These are phyloP conservation scores for Chiridota heheva DNA, from an alignment of 35 echinoderm and acorn worm species.

Conservation along the genomic window DNA sequence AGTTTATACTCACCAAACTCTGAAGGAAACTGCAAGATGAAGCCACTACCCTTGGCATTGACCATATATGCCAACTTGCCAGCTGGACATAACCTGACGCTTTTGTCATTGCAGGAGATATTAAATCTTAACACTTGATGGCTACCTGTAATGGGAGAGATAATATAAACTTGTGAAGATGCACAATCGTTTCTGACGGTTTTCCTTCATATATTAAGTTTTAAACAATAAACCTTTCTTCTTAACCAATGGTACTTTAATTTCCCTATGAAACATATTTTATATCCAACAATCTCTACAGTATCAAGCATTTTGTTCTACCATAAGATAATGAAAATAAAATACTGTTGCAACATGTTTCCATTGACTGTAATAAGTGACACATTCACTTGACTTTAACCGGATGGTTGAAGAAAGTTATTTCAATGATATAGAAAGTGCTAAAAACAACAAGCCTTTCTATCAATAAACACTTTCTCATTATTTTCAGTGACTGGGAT, in stretches of 20 bases:
- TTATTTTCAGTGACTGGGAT: no score
- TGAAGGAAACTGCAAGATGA: slow-evolving; percentile 84
- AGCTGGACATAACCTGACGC: slow-evolving; percentile 52
- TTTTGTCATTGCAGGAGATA: slow-evolving; percentile 23
- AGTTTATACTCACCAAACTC: slow-evolving; percentile 77
- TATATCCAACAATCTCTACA: background rate
- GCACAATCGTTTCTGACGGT: background rate
- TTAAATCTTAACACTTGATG: slow-evolving; percentile 69
- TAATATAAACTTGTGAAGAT: background rate
- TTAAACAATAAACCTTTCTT: background rate
- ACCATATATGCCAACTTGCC: slow-evolving; percentile 81
- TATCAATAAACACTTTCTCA: no score
- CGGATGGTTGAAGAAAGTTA: no score
- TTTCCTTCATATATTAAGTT: background rate
- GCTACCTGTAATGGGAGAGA: slow-evolving; percentile 17
- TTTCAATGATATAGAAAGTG: no score
- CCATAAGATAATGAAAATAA: background rate
- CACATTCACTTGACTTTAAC: no score
- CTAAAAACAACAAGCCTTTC: no score
- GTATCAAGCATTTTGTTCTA: background rate
- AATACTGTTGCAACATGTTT: no score
- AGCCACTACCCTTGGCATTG: slow-evolving; percentile 70
- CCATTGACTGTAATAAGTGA: no score
- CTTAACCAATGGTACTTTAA: no score
- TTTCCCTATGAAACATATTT: background rate